Evolutionary conservation across 2,888 invertebrate species (phyloP).

Genomic region (Euzophera pinguis): DNA sequence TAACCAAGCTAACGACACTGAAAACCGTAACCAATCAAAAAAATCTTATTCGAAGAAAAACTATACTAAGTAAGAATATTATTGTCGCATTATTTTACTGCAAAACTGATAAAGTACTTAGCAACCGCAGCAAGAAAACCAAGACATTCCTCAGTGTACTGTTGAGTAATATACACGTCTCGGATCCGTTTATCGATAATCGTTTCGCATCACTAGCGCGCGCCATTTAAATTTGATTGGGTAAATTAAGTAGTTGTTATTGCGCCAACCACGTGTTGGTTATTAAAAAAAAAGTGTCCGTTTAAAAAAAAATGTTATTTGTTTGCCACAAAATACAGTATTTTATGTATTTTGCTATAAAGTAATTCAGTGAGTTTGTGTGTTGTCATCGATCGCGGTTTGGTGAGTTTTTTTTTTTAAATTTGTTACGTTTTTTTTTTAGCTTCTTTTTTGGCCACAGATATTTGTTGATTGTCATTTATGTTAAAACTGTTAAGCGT

Average conservation of each 20-base stretch:
- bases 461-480: no score
- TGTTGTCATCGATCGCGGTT: neutral
- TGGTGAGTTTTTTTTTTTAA: slow-evolving; percentile 14
- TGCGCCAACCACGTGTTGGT: neutral
- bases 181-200: slow-evolving; percentile 28
- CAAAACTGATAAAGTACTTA: slow-evolving; percentile 35
- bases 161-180: slow-evolving; percentile 35
- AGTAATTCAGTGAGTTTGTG: slow-evolving; percentile 31
- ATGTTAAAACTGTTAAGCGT: no score
- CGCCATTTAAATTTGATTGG: slow-evolving; percentile 1
- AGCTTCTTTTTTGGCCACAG: no score
- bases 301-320: slow-evolving; percentile 43
- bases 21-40: slow-evolving; percentile 22
- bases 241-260: neutral
- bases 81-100: slow-evolving; percentile 29
- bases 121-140: slow-evolving; percentile 20
- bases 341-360: slow-evolving; percentile 57
- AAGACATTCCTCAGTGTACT: slow-evolving; percentile 35
- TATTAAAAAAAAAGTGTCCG: neutral
- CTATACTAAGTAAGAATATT: slow-evolving; percentile 18
- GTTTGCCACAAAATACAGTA: slow-evolving; percentile 41
- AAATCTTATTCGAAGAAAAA: slow-evolving; percentile 20
- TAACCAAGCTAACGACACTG: neutral
- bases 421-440: neutral
- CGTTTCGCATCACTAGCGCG: slow-evolving; percentile 28